Percentiles rank a stretch among this genome's conserved stretches.
Evolutionary conservation across 2,113 vertebrate genomes (phyloP).

Genomic region (Propithecus coquereli): DNA sequence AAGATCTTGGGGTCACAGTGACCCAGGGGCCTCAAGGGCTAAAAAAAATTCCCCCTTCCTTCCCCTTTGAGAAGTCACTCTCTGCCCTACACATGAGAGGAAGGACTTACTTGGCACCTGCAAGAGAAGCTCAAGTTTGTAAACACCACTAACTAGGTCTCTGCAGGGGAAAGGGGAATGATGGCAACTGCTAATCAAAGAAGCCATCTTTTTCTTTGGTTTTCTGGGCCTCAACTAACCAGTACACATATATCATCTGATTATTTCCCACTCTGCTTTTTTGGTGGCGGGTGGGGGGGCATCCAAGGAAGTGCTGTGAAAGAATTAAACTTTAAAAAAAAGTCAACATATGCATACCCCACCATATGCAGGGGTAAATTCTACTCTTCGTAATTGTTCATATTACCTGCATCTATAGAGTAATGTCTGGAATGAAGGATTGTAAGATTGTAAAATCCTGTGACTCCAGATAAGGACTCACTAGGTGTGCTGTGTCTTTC

Average conservation of each 20-base stretch:
- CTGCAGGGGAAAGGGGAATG: neutral
- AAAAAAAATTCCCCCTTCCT: neutral
- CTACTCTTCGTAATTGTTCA: neutral
- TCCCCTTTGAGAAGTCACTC: neutral
- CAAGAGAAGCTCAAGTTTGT: neutral
- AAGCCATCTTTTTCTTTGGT: neutral
- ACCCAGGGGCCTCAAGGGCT: neutral
- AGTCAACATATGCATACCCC: neutral
- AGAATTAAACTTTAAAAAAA: neutral
- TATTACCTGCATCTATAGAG: neutral
- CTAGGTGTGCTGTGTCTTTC: neutral
- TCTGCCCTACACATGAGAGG: neutral
- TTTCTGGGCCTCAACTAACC: neutral
- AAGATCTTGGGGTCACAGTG: constrained; percentile 52
- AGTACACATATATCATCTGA: neutral
- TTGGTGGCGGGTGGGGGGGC: too few relatives aligned
- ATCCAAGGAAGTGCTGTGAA: neutral
- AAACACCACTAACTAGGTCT: neutral
- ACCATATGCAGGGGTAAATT: neutral
- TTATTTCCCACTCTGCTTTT: neutral
- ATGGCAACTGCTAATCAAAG: neutral
- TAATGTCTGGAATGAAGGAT: neutral
- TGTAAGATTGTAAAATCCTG: neutral
- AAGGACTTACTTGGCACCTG: neutral
- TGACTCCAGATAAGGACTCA: neutral